Evolutionary conservation across 2,113 vertebrate species (phyloP).

Genomic region (Edolisoma coerulescens): DNA sequence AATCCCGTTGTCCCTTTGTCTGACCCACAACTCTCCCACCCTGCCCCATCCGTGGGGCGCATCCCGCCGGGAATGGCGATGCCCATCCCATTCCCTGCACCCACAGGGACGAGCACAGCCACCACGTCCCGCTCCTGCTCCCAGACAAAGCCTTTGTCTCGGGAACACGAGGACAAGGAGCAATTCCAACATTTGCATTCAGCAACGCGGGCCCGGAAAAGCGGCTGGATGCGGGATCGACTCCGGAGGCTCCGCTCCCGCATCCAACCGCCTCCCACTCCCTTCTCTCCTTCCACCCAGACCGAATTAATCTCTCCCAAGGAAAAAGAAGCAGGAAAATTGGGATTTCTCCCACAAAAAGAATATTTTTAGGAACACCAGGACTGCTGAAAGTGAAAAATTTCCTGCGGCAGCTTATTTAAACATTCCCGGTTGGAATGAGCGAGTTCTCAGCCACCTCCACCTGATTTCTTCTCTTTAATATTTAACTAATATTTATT

Average conservation of each 20-base stretch:
- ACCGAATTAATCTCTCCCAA: not conserved
- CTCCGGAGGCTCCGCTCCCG: not conserved
- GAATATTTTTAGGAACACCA: not conserved
- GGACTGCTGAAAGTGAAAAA: not conserved
- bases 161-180: not conserved
- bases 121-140: not conserved
- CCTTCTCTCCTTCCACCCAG: fast-evolving
- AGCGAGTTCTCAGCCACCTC: not conserved
- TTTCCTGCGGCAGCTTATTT: not conserved
- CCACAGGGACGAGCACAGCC: not conserved
- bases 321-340: not conserved
- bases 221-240: not conserved
- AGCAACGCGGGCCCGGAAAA: not conserved
- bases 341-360: not conserved
- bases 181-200: not conserved
- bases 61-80: fast-evolving
- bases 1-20: not conserved
- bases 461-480: conserved; percentile 52
- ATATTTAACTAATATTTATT: conserved; percentile 63
- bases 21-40: not conserved
- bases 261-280: not conserved
- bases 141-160: not conserved
- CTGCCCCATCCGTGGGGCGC: not conserved
- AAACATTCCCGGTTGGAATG: not conserved
- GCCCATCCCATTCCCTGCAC: fast-evolving